Conservation (phyloP, 64 coral and sea anemone species). For the Anthopleura sola region DNA sequence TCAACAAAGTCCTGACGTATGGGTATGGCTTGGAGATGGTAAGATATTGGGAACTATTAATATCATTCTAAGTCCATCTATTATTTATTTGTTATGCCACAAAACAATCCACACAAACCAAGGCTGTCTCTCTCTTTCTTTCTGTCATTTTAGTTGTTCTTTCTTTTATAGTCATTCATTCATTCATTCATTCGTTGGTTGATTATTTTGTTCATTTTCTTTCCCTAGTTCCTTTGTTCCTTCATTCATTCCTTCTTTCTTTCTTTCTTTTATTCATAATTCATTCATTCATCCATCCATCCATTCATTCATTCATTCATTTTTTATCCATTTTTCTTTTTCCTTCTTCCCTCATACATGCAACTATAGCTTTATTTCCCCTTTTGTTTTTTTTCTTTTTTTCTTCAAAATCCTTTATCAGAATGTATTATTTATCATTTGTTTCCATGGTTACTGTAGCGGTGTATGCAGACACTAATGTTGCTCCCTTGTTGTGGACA, state of each 20-base stretch:
- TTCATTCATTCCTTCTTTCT: too few relatives aligned
- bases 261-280: too few relatives aligned
- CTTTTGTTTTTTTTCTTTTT: neutral
- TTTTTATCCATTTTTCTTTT: neutral
- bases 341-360: neutral
- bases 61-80: too few relatives aligned
- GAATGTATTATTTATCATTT: neutral
- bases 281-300: too few relatives aligned
- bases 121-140: too few relatives aligned
- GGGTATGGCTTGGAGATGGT: constrained; percentile 97
- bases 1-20: constrained; percentile 69
- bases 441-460: constrained; percentile 32
- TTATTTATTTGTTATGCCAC: neutral
- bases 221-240: too few relatives aligned
- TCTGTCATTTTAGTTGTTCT: too few relatives aligned
- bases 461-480: constrained; percentile 80
- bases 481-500: constrained; percentile 68
- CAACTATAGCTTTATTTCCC: neutral
- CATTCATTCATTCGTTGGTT: too few relatives aligned
- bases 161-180: too few relatives aligned
- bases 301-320: too few relatives aligned
- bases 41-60: neutral
- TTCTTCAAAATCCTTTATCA: neutral
- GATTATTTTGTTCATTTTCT: too few relatives aligned
- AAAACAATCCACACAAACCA: too few relatives aligned